These are phyloP conservation scores for Hipparchia semele DNA, from an alignment of 2,888 invertebrate species.

Conservation along the genomic window DNA sequence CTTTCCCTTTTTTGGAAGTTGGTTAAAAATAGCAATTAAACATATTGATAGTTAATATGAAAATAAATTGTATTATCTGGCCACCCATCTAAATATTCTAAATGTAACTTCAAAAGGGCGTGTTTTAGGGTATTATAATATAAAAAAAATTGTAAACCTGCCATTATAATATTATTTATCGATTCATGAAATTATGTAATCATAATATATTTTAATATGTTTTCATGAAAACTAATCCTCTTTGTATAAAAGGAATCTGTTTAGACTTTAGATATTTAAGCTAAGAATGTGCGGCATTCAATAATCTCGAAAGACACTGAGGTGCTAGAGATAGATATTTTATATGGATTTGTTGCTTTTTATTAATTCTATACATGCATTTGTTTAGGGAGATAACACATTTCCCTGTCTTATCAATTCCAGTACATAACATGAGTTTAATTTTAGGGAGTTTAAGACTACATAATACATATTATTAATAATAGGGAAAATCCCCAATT, in stretches of 20 bases:
- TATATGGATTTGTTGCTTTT: conserved; percentile 47
- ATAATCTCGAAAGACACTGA: conserved; percentile 59
- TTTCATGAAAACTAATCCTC: conserved; percentile 52
- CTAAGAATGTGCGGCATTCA: conserved; percentile 60
- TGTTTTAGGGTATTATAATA: no score
- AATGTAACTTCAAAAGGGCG: no score
- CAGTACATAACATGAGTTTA: conserved; percentile 3
- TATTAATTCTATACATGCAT: conserved; percentile 43
- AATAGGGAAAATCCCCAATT: no score
- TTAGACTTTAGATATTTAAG: conserved; percentile 50
- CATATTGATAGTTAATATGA: no score
- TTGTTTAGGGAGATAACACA: conserved; percentile 36
- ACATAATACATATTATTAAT: no score
- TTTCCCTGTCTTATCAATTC: neutral
- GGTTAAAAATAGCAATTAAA: no score
- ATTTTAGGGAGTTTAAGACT: neutral
- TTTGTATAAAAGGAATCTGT: conserved; percentile 50
- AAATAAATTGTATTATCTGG: no score
- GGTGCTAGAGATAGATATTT: conserved; percentile 63
- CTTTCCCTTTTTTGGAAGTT: no score
- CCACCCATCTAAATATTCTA: no score
- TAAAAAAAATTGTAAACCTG: conserved; percentile 19
- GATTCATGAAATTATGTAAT: conserved; percentile 31
- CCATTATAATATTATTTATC: conserved; percentile 14
- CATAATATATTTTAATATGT: conserved; percentile 11